Conservation (phyloP, 2,113 vertebrate genomes). For the Urocynchramus pylzowi region DNA sequence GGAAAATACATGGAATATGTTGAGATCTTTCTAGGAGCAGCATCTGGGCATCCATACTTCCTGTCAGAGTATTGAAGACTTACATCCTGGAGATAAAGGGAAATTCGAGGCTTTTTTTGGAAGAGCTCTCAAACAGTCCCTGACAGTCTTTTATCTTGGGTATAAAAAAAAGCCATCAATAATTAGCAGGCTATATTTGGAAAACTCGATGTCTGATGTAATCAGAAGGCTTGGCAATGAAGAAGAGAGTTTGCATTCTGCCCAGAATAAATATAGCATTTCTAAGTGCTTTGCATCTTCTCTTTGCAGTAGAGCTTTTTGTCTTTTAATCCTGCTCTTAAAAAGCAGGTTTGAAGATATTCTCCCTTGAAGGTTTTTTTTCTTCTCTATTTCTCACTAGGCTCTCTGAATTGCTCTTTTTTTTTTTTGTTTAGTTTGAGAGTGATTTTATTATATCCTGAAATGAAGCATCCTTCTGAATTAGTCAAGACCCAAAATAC, state of each 20-base stretch:
- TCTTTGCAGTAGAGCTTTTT: not conserved
- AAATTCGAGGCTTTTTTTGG: not conserved
- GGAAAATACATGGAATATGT: not conserved
- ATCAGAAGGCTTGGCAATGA: slow-evolving; percentile 20
- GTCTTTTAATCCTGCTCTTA: slow-evolving; percentile 1
- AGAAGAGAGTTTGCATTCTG: slow-evolving; percentile 14
- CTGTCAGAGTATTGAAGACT: not conserved
- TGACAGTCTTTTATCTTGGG: not conserved
- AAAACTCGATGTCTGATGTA: slow-evolving; percentile 23
- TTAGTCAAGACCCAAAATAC: not conserved
- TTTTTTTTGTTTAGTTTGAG: not conserved
- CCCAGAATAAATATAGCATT: slow-evolving; percentile 25
- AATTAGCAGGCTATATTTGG: slow-evolving; percentile 42
- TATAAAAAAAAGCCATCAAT: not conserved
- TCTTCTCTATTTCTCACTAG: not conserved
- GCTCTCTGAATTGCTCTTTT: not conserved
- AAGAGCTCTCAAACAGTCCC: not conserved
- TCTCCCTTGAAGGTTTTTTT: not conserved
- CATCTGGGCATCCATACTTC: not conserved
- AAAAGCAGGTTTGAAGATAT: not conserved
- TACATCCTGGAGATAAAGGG: not conserved
- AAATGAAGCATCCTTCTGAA: not conserved
- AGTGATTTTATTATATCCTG: not conserved
- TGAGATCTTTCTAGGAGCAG: not conserved
- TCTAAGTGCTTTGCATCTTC: not conserved